These are phyloP conservation scores for Condylura cristata DNA, from an alignment of 2,113 vertebrate genomes.

Conservation along the genomic window DNA sequence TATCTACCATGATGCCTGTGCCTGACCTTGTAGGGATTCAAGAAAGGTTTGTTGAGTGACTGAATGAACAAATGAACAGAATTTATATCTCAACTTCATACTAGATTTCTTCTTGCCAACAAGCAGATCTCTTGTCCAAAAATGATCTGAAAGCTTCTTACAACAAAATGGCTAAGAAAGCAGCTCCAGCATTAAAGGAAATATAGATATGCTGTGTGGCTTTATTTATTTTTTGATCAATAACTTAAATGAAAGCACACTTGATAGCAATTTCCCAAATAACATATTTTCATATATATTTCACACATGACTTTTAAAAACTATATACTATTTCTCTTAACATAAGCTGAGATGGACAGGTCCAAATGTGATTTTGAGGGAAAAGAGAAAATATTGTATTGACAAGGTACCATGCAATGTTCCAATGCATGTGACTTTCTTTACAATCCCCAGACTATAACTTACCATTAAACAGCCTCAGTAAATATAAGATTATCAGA, in stretches of 20 bases:
- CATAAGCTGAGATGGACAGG: background rate
- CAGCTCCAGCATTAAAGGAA: background rate
- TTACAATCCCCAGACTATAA: background rate
- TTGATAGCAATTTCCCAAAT: background rate
- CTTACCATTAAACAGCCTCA: background rate
- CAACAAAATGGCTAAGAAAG: background rate
- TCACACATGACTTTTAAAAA: background rate
- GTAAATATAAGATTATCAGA: background rate
- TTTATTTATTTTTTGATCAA: background rate
- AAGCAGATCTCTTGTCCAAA: background rate
- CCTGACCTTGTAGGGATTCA: background rate
- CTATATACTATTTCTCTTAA: background rate
- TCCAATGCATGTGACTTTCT: background rate
- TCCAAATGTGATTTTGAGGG: constrained; percentile 30
- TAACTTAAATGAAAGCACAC: constrained; percentile 1
- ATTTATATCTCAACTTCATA: background rate
- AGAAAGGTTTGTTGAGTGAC: background rate
- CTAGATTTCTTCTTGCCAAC: background rate
- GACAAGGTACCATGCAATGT: background rate
- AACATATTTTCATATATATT: background rate
- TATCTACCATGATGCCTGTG: background rate
- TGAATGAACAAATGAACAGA: background rate
- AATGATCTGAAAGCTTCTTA: background rate
- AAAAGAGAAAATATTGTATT: background rate
- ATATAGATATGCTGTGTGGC: background rate